Evolutionary conservation across 2,888 invertebrate species (phyloP).

Genomic region (Portevinia maculata): DNA sequence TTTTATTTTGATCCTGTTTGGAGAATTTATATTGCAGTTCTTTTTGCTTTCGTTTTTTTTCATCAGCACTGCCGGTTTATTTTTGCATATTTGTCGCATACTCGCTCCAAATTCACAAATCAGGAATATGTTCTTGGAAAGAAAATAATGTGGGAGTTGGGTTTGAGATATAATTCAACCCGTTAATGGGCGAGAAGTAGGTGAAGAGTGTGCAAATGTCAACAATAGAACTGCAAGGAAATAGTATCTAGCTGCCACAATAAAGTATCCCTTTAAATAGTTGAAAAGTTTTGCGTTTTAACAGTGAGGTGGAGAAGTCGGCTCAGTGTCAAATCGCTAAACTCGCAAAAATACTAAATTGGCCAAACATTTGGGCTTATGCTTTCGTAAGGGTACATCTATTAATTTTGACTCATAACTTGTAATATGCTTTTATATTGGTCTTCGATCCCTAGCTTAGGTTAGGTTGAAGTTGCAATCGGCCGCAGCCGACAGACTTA

Average conservation of each 20-base stretch:
- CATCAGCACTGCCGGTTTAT: conserved; percentile 10
- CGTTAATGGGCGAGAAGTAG: background rate
- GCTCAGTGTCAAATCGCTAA: too few species aligned
- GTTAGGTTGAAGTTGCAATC: too few species aligned
- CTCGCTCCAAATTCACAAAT: conserved; percentile 41
- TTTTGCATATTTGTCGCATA: conserved; percentile 51
- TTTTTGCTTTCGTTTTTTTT: conserved; percentile 26
- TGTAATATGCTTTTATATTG: too few species aligned
- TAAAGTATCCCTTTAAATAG: background rate
- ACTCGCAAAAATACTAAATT: too few species aligned
- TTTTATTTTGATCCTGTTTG: conserved; percentile 56
- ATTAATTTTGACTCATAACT: too few species aligned
- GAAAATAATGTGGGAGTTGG: conserved; percentile 20
- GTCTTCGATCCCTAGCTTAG: too few species aligned
- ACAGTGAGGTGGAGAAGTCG: background rate
- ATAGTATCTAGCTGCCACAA: conserved; percentile 6
- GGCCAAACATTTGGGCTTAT: too few species aligned
- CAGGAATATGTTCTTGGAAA: conserved; percentile 32
- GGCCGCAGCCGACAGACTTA: too few species aligned
- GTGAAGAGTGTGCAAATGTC: conserved; percentile 19
- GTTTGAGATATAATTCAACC: conserved; percentile 13
- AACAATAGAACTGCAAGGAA: conserved; percentile 20
- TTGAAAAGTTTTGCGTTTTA: background rate
- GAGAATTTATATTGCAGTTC: conserved; percentile 44
- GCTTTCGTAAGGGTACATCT: too few species aligned